These are phyloP conservation scores for Arrhopalites spinosus DNA, from an alignment of 2,888 invertebrate genomes.

Conservation along the genomic window DNA sequence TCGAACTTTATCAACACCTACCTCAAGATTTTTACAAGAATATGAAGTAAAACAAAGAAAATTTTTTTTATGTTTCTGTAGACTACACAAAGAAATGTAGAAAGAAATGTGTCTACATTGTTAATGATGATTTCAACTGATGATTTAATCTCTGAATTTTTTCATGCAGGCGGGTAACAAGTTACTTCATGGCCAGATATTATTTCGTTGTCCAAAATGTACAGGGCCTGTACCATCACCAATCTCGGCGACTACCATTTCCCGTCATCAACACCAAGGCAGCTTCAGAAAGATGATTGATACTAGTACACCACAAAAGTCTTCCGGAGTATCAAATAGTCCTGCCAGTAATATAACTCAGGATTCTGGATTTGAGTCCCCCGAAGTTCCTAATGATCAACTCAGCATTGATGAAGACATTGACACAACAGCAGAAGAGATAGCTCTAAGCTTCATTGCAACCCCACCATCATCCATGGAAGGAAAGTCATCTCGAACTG, in stretches of 20 bases:
- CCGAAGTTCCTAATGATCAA: constrained; percentile 21
- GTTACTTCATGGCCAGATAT: constrained; percentile 55
- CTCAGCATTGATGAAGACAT: constrained; percentile 14
- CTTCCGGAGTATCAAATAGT: not conserved
- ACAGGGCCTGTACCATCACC: constrained; percentile 56
- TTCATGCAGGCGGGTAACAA: constrained; percentile 44
- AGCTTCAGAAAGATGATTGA: not conserved
- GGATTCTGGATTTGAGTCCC: constrained; percentile 37
- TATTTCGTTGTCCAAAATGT: constrained; percentile 57
- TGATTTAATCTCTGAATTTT: not conserved
- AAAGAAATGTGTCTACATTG: too few species aligned
- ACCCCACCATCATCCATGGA: constrained; percentile 35
- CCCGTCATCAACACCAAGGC: not conserved
- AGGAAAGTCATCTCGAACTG: constrained; percentile 31
- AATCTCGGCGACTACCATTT: constrained; percentile 18
- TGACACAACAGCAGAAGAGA: constrained; percentile 27
- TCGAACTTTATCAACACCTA: constrained; percentile 22
- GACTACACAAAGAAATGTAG: too few species aligned
- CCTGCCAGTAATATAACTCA: not conserved
- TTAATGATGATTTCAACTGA: not conserved
- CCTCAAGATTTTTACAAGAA: constrained; percentile 30
- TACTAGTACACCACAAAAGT: not conserved
- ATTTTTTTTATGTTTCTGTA: not conserved
- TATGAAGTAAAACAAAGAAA: constrained; percentile 30
- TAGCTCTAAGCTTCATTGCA: constrained; percentile 30